Evolutionary conservation across 1,140 invertebrate genomes (phyloP), one percentile per base, ranked within the genome.

Genomic region (Bacillus rossius): DNA sequence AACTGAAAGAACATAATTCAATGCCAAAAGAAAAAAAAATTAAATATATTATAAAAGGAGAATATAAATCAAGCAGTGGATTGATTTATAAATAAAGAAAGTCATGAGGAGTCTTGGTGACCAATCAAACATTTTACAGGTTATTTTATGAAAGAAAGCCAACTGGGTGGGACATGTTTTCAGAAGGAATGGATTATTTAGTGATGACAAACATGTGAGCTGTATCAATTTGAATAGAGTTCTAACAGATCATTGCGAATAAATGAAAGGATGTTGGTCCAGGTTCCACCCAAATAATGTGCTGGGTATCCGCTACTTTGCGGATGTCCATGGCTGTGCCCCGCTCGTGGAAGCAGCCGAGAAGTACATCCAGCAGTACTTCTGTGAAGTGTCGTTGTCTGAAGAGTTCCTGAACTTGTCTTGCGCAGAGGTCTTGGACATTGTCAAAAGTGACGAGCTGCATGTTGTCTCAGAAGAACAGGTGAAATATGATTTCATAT

Each of bases 271-370:
- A 57, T 71, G 26, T 14, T 55, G 16, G 7, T 73, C 48, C 68
- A 88, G 89, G 67, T 83, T 94, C 64, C 84, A 91, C 67, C 88
- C 89, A 1, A 81, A 87, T 57, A 94, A 94, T 75, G 91, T 91
- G n/a, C 70, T 95, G 50, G 89, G 90, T 2, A 86, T 94, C 45
- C 76, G 88, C 38, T 78, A 83, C 43, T 94, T 95, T 78, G 91
- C 90, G 8, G 89, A 93, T 67, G 87, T 88, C 13, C 77, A 94
- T 52, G 86, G 86, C 58, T 94, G 90, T 69, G 71, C 76, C 1
- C 71, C 78, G 3, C 74, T 95, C 7, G 84, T 91, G 2, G 81
- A 87, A 55, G 84, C 86, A 22, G 84, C 88, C 14, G 89, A 93
- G 67, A 86, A 87, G 68, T 95, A 86, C 71, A 86, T 95, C 57